Conservation (phyloP, 1,140 invertebrate genomes). For the Formica exsecta region DNA sequence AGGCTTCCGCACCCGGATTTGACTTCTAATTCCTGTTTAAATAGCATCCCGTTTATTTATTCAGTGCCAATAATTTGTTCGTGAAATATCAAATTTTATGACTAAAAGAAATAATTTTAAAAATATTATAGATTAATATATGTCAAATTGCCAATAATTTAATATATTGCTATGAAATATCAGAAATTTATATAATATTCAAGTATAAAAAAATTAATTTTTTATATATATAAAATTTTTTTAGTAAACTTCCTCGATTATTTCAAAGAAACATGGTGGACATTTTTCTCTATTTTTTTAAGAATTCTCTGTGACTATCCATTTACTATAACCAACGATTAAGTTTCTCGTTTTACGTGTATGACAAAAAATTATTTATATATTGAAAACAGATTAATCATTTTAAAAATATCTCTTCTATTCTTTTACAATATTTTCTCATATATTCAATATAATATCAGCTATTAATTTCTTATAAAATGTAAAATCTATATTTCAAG, state of each 20-base stretch:
- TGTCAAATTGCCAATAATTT: background rate
- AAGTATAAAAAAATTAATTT: background rate
- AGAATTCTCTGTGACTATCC: too few relatives aligned
- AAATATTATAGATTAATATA: background rate
- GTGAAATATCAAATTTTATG: background rate
- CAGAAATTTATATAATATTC: background rate
- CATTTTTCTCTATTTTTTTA: too few relatives aligned
- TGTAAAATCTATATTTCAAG: background rate
- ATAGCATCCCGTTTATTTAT: background rate
- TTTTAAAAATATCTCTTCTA: background rate
- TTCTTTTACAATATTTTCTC: background rate
- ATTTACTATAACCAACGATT: too few relatives aligned
- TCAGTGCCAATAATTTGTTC: background rate
- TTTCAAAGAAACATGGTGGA: background rate
- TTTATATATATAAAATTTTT: background rate
- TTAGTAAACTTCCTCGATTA: background rate
- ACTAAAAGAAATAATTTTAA: background rate
- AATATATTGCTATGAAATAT: background rate
- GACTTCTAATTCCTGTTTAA: conserved; percentile 14
- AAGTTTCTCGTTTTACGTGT: background rate
- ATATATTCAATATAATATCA: background rate
- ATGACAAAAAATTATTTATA: background rate
- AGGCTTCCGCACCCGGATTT: background rate
- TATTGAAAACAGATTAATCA: background rate
- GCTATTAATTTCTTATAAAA: background rate